Percentiles rank a stretch among this genome's conserved stretches.
These are phyloP conservation scores for Bucco capensis DNA, from an alignment of 2,113 vertebrate species.

Conservation along the genomic window DNA sequence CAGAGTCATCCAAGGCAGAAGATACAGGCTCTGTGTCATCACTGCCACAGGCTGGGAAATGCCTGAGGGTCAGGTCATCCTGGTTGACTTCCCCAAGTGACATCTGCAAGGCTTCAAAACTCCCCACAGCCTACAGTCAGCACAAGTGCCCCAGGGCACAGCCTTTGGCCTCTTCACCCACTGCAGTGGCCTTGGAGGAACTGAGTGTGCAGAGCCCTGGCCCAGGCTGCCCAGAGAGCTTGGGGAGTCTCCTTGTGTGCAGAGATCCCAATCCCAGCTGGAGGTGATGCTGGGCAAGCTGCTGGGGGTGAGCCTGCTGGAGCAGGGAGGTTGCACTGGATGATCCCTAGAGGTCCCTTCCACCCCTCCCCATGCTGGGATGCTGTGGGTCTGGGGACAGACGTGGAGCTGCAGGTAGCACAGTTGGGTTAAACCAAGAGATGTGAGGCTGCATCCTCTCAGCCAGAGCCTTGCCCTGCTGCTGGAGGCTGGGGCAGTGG, in stretches of 20 bases:
- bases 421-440: neutral
- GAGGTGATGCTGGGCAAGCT: too few relatives aligned
- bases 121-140: neutral
- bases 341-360: too few relatives aligned
- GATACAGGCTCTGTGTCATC: neutral
- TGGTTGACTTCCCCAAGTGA: neutral
- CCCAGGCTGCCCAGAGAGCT: too few relatives aligned
- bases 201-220: too few relatives aligned
- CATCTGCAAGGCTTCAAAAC: neutral
- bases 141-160: neutral
- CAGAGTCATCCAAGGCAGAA: neutral
- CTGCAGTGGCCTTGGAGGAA: too few relatives aligned
- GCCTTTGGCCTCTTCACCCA: neutral
- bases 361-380: too few relatives aligned
- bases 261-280: too few relatives aligned
- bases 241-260: too few relatives aligned
- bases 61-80: fast-evolving
- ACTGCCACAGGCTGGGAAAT: neutral
- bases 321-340: too few relatives aligned
- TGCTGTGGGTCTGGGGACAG: too few relatives aligned
- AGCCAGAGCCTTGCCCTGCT: fast-evolving
- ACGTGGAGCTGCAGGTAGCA: neutral
- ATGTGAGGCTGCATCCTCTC: fast-evolving
- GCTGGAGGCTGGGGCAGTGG: too few relatives aligned
- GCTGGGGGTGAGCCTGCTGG: too few relatives aligned